A percentile compares a stretch with the other conserved stretches of the same genome.
Evolutionary conservation across 92 coral and sea anemone genomes (phyloP).

Genomic region (Porites cylindrica): DNA sequence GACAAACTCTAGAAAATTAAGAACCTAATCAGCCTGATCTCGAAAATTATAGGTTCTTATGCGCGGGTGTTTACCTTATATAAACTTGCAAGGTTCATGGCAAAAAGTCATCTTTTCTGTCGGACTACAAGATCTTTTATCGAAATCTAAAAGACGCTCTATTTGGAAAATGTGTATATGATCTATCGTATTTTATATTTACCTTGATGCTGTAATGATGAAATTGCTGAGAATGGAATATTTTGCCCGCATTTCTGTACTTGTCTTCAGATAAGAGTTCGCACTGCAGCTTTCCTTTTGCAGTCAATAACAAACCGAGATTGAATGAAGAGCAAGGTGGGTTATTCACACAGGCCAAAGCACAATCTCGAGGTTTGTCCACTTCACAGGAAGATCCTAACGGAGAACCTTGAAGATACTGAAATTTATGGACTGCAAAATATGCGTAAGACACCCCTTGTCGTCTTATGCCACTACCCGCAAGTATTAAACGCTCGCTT

Average conservation of each 20-base stretch:
- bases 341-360: constrained; percentile 6
- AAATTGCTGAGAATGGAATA: not conserved
- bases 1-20: too few species aligned
- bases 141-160: too few species aligned
- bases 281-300: constrained; percentile 7
- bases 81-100: too few species aligned
- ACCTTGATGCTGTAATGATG: constrained; percentile 39
- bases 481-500: not conserved
- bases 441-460: not conserved
- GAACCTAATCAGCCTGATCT: too few species aligned
- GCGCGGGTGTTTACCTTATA: too few species aligned
- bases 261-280: constrained; percentile 16
- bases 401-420: constrained; percentile 23
- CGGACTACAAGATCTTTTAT: too few species aligned
- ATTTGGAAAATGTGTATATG: too few species aligned
- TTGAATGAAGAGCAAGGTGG: constrained; percentile 19
- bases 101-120: too few species aligned
- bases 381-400: constrained; percentile 8
- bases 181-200: not conserved
- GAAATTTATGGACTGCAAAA: not conserved
- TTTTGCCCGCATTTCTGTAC: not conserved
- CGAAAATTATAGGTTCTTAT: too few species aligned
- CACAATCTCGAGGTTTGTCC: not conserved
- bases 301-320: not conserved
- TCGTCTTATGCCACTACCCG: constrained; percentile 2